A percentile compares a stretch with the other conserved stretches of the same genome.
Conservation (phyloP, 2,888 invertebrate genomes). For the Barypeithes pellucidus region DNA sequence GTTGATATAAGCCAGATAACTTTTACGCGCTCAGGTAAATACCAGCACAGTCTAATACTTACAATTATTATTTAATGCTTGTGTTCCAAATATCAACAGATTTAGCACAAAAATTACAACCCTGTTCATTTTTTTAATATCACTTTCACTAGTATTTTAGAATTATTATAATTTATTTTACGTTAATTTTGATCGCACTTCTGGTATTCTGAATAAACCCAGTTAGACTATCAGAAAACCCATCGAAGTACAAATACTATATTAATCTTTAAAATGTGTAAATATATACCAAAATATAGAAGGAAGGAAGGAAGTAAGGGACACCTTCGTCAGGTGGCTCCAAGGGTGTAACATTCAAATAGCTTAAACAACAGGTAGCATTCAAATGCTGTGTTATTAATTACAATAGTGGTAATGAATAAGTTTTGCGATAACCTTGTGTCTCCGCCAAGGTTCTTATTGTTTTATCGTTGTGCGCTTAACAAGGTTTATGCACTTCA, state of each 20-base stretch:
- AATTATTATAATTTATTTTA: too few relatives aligned
- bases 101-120: conserved; percentile 53
- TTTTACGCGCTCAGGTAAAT: background rate
- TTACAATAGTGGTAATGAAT: conserved; percentile 60
- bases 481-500: conserved; percentile 38
- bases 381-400: conserved; percentile 58
- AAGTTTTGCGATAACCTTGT: conserved; percentile 62
- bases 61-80: conserved; percentile 64
- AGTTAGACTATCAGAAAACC: conserved; percentile 47
- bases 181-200: conserved; percentile 29
- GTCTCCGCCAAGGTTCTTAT: conserved; percentile 63
- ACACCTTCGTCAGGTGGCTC: conserved; percentile 60
- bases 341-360: conserved; percentile 61
- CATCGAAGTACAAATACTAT: conserved; percentile 54
- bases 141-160: background rate
- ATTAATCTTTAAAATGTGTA: conserved; percentile 42
- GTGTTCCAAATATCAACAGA: conserved; percentile 55
- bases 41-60: conserved; percentile 55
- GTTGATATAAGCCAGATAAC: background rate
- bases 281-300: conserved; percentile 55
- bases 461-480: conserved; percentile 60
- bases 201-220: conserved; percentile 50
- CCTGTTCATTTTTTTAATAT: conserved; percentile 31
- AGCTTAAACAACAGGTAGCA: conserved; percentile 56
- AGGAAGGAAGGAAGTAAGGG: conserved; percentile 57